Percentiles rank a stretch among this genome's conserved stretches.
phyloP scores from a whole-genome alignment of 1,140 invertebrate species.

The Ericerus pela region DNA sequence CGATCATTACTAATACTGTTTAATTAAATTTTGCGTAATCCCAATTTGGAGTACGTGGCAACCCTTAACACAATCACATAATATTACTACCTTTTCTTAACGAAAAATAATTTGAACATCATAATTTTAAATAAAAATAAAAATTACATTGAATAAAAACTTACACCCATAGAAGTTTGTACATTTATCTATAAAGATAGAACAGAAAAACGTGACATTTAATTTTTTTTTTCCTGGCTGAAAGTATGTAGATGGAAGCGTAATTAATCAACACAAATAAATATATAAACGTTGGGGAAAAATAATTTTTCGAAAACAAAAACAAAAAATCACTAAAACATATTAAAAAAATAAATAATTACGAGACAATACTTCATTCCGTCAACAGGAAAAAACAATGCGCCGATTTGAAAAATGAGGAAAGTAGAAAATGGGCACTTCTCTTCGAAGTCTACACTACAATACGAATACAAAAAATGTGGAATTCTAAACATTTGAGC shows the following conservation, averaged over 20 bases:
- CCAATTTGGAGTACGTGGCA: too few relatives aligned
- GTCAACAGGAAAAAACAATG: background rate
- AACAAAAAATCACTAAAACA: slow-evolving; percentile 2
- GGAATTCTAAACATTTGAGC: background rate
- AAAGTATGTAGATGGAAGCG: slow-evolving; percentile 12
- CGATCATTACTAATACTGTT: too few relatives aligned
- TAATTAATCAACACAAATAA: slow-evolving; percentile 2
- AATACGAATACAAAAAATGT: background rate
- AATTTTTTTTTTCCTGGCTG: too few relatives aligned
- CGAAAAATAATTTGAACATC: slow-evolving; percentile 3
- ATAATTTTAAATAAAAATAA: slow-evolving; percentile 2
- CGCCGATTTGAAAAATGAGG: too few relatives aligned
- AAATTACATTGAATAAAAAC: background rate
- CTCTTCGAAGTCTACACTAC: background rate
- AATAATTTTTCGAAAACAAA: background rate
- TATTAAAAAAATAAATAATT: background rate
- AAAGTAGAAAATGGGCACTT: background rate
- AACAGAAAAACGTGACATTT: slow-evolving; percentile 9
- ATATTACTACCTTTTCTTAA: too few relatives aligned
- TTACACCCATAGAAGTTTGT: background rate
- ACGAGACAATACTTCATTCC: background rate
- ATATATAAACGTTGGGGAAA: background rate
- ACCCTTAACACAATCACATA: too few relatives aligned
- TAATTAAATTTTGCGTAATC: too few relatives aligned
- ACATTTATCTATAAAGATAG: background rate